A percentile compares a stretch with the other conserved stretches of the same genome.
Evolutionary conservation across 2,113 vertebrate species (phyloP).

Genomic region (Nothobranchius kuhntae): DNA sequence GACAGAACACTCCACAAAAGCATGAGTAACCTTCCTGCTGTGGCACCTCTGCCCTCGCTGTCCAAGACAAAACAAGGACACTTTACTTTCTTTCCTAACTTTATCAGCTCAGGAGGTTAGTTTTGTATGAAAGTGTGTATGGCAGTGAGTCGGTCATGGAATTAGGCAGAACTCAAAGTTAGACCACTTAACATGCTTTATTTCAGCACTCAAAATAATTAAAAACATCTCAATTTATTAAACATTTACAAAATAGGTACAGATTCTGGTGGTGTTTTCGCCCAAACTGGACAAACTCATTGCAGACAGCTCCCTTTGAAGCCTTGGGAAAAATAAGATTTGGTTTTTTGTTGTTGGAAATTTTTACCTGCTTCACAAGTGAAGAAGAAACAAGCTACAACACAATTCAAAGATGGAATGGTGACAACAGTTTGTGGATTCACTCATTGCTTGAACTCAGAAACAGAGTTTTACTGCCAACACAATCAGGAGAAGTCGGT

Average conservation of each 20-base stretch:
- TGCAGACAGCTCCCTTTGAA: background rate
- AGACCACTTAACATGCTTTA: slow-evolving; percentile 99
- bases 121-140: background rate
- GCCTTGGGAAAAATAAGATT: too few species aligned
- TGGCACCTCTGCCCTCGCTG: background rate
- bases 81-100: background rate
- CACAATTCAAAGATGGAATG: slow-evolving; percentile 24
- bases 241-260: slow-evolving; percentile 99
- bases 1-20: background rate
- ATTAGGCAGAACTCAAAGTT: slow-evolving; percentile 80
- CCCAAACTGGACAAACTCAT: slow-evolving; percentile 75
- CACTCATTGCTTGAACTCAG: slow-evolving; percentile 21
- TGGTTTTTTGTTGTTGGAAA: slow-evolving; percentile 48
- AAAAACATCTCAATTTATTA: slow-evolving; percentile 99
- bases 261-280: slow-evolving; percentile 84
- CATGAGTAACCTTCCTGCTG: too few species aligned
- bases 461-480: slow-evolving; percentile 30
- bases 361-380: slow-evolving; percentile 62
- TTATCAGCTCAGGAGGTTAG: background rate
- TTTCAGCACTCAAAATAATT: slow-evolving; percentile 99
- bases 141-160: slow-evolving; percentile 68
- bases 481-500: slow-evolving; percentile 39
- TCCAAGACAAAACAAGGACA: background rate
- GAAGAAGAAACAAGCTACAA: slow-evolving; percentile 58
- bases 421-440: slow-evolving; percentile 16